Conservation (phyloP, 64 coral and sea anemone species). For the Pocillopora verrucosa region DNA sequence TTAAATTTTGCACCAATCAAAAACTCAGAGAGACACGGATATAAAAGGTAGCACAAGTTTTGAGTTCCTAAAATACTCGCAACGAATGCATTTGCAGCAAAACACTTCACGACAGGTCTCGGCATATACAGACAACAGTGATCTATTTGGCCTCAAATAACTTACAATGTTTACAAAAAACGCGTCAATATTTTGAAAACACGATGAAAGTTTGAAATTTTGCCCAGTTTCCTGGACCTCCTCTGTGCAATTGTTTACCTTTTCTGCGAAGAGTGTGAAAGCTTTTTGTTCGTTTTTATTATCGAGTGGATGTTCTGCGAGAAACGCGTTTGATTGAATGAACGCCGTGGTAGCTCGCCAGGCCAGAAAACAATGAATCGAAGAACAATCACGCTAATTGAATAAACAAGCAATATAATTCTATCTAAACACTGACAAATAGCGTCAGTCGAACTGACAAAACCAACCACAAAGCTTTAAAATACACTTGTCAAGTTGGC, state of each 20-base stretch:
- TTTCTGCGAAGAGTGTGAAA: slow-evolving; percentile 7
- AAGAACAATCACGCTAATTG: slow-evolving; percentile 44
- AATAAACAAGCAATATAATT: slow-evolving; percentile 49
- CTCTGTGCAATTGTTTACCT: slow-evolving; percentile 29
- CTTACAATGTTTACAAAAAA: slow-evolving; percentile 28
- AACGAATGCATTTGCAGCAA: neutral
- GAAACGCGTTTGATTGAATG: slow-evolving; percentile 4
- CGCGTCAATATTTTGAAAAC: slow-evolving; percentile 31
- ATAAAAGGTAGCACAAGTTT: no score
- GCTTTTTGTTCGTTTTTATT: slow-evolving; percentile 1
- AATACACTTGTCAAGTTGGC: neutral
- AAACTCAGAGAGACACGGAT: no score
- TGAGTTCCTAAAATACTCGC: no score
- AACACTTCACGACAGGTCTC: neutral
- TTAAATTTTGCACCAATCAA: no score
- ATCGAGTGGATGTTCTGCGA: slow-evolving; percentile 5
- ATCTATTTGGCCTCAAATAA: neutral
- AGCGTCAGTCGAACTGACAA: neutral
- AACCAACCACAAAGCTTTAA: neutral
- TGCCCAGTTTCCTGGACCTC: slow-evolving; percentile 5
- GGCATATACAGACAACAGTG: neutral
- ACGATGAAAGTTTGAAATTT: slow-evolving; percentile 27
- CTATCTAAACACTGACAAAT: slow-evolving; percentile 44
- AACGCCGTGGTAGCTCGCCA: slow-evolving; percentile 15
- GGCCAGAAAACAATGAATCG: slow-evolving; percentile 36